A percentile compares a stretch with the other conserved stretches of the same genome.
Conservation (phyloP, 1,140 invertebrate species). For the Drosophila navojoa region DNA sequence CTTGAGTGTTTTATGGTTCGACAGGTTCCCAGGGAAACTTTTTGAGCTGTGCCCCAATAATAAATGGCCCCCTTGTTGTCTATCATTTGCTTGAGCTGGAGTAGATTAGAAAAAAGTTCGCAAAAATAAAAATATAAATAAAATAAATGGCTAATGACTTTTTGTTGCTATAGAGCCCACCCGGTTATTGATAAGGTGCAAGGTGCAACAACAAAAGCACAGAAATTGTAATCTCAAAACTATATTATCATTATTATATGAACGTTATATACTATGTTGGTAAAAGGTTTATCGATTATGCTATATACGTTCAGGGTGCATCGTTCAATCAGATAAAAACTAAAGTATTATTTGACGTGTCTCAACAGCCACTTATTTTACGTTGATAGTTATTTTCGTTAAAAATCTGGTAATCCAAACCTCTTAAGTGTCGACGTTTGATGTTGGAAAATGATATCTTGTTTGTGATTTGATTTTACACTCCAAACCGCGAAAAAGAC, state of each 20-base stretch:
- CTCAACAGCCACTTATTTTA: not conserved
- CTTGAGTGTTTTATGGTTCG: slow-evolving; percentile 56
- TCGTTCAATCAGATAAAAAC: slow-evolving; percentile 22
- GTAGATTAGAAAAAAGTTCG: slow-evolving; percentile 51
- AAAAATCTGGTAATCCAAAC: slow-evolving; percentile 32
- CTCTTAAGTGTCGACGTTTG: slow-evolving; percentile 10
- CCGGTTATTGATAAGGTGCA: slow-evolving; percentile 53
- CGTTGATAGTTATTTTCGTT: slow-evolving; percentile 21
- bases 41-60: slow-evolving; percentile 44
- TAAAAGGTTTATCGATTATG: slow-evolving; percentile 55
- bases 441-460: slow-evolving; percentile 25
- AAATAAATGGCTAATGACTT: slow-evolving; percentile 4
- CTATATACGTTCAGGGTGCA: slow-evolving; percentile 29
- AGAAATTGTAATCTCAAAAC: slow-evolving; percentile 51
- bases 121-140: not conserved
- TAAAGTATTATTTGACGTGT: slow-evolving; percentile 19
- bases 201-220: slow-evolving; percentile 51
- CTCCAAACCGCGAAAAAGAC: slow-evolving; percentile 27
- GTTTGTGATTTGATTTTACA: slow-evolving; percentile 26
- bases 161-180: slow-evolving; percentile 5
- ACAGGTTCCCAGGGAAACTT: slow-evolving; percentile 52
- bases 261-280: slow-evolving; percentile 14
- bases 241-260: slow-evolving; percentile 38
- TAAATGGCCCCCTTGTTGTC: not conserved
- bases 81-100: not conserved